A percentile compares a stretch with the other conserved stretches of the same genome.
These are phyloP conservation scores for Chrysemys picta DNA, from an alignment of 2,113 vertebrate genomes.

Conservation along the genomic window DNA sequence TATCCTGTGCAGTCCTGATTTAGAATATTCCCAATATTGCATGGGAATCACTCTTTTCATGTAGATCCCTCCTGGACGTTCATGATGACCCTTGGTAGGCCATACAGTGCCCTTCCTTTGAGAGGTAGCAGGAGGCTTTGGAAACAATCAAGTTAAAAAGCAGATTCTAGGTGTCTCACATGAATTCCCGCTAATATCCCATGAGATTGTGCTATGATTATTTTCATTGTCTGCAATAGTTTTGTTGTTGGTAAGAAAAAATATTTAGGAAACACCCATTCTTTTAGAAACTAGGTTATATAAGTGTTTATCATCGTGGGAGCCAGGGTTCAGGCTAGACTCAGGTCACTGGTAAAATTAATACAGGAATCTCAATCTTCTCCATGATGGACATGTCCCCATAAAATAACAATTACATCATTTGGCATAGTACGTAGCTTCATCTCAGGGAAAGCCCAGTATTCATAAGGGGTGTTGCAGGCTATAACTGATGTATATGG, in stretches of 20 bases:
- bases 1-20: not conserved
- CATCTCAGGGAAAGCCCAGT: not conserved
- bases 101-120: not conserved
- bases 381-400: accelerated
- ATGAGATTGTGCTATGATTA: not conserved
- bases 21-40: not conserved
- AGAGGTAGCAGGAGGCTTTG: not conserved
- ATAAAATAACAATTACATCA: not conserved
- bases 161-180: not conserved
- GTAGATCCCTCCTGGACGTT: not conserved
- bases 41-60: not conserved
- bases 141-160: not conserved
- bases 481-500: accelerated
- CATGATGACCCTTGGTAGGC: not conserved
- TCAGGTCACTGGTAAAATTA: not conserved
- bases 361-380: accelerated
- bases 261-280: not conserved
- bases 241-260: not conserved
- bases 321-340: not conserved
- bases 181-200: not conserved
- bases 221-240: not conserved
- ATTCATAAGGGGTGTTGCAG: accelerated
- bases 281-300: not conserved
- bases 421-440: accelerated
- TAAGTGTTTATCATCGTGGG: not conserved